Evolutionary conservation across 2,888 invertebrate species (phyloP), one percentile per base, ranked within the genome.

Genomic region (Morinoia aosen): DNA sequence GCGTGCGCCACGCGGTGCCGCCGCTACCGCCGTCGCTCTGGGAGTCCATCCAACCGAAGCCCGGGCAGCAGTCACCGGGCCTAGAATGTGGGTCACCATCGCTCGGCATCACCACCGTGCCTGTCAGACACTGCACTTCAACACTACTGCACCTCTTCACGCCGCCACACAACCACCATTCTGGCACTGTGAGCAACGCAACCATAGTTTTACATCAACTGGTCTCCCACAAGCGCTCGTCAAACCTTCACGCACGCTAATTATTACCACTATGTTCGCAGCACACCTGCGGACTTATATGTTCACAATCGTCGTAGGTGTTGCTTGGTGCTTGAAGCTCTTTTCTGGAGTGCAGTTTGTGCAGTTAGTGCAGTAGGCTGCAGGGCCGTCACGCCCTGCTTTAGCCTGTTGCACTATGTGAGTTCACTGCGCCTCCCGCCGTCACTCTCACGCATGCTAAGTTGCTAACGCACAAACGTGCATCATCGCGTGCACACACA

Each of bases 31-130:
- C 19, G 16, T 90, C 8, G 16, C 19, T 39, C 64, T 64, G 64
- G 1, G 64, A 48, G 90, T 40, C 90, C 90, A 90, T 76, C 25
- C 76, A 25, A 33, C 33, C 33, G 19, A 76, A 76, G 76, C 76
- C 76, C 76, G 76, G 76, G 76, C 76, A 76, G 76, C 76, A 19
- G 7, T 90, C 90, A 90, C 90, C 90, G 16, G 88, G 40, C 25
- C 90, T 40, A 40, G 90, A 90, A 90, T 90, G 90, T 90, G 40
- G 90, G 90, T 90, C 90, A 90, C 90, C 90, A 90, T 90, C 90
- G 19, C 40, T 40, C 39, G 16, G 7, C 90, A 40, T 90, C 90
- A 90, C 90, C 90, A 90, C 76, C 76, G 25, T 76, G 76, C 8
- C 76, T 76, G 48, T 14, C 90, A 39, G 19, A 90, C 48, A 40